Percentiles rank a stretch among this genome's conserved stretches.
phyloP scores from a whole-genome alignment of 2,888 invertebrate genomes.

The Gryllus longicercus region DNA sequence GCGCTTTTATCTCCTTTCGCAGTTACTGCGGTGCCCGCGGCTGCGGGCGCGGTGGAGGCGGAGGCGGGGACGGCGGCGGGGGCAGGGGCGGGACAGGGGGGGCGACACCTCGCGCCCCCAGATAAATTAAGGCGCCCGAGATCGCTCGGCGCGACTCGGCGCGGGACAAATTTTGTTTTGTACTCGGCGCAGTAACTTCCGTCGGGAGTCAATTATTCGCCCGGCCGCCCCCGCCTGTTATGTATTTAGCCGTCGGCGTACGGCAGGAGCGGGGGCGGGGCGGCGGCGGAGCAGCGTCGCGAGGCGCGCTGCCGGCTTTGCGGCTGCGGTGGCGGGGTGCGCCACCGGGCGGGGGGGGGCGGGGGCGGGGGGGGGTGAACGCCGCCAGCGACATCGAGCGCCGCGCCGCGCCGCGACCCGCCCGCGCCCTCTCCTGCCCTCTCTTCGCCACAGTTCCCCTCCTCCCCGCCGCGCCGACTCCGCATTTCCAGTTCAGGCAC shows the following conservation, averaged over 20 bases:
- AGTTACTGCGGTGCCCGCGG: background rate
- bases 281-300: background rate
- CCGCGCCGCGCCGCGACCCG: background rate
- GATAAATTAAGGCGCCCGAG: background rate
- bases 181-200: background rate
- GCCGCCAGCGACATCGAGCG: background rate
- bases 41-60: background rate
- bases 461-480: background rate
- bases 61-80: too few species aligned
- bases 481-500: conserved; percentile 20
- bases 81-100: background rate
- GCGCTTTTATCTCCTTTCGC: conserved; percentile 26
- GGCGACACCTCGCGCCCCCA: background rate
- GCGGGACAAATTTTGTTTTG: conserved; percentile 11
- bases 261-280: background rate
- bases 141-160: background rate
- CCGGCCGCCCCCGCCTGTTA: background rate
- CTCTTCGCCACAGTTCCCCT: background rate
- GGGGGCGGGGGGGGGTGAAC: background rate
- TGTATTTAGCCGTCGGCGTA: background rate
- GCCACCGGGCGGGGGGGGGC: background rate
- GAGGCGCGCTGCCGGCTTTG: background rate
- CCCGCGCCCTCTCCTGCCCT: background rate
- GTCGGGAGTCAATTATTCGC: conserved; percentile 1
- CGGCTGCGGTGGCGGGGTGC: background rate